phyloP scores from a whole-genome alignment of 2,113 vertebrate species.

The Leucosticte australis region DNA sequence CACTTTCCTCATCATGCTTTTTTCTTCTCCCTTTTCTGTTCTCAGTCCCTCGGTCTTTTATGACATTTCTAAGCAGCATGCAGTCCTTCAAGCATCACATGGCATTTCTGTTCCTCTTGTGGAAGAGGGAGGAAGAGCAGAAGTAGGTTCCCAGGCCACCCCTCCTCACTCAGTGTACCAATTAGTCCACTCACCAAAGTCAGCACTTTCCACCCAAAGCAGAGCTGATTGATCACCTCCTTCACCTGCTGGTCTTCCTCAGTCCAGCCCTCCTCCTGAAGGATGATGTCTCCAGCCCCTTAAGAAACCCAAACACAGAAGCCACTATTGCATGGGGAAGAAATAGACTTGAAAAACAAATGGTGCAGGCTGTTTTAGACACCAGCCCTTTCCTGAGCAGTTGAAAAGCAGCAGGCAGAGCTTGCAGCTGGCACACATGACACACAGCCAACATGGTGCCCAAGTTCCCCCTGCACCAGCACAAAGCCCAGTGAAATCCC shows the following conservation, averaged over 20 bases:
- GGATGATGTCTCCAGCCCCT: too few relatives aligned
- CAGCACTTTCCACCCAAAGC: not conserved
- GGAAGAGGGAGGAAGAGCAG: not conserved
- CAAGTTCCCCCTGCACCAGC: not conserved
- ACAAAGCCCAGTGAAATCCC: not conserved
- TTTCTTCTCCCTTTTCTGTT: not conserved
- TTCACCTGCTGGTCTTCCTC: not conserved
- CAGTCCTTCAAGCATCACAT: not conserved
- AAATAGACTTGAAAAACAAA: not conserved
- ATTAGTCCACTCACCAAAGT: not conserved
- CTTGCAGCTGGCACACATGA: not conserved
- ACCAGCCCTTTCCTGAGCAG: not conserved
- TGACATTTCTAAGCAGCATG: not conserved
- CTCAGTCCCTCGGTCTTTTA: not conserved
- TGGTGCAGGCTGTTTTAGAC: not conserved
- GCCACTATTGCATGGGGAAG: not conserved
- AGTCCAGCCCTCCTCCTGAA: not conserved
- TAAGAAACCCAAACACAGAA: not conserved
- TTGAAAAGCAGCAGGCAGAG: not conserved
- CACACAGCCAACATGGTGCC: fast-evolving
- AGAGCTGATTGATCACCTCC: not conserved
- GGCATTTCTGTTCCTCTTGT: not conserved
- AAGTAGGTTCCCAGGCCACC: not conserved
- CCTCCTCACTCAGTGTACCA: not conserved
- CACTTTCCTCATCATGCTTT: not conserved